Base-by-base conservation (phyloP, 2,888 invertebrate genomes). In the Thymelicus acteon region DNA sequence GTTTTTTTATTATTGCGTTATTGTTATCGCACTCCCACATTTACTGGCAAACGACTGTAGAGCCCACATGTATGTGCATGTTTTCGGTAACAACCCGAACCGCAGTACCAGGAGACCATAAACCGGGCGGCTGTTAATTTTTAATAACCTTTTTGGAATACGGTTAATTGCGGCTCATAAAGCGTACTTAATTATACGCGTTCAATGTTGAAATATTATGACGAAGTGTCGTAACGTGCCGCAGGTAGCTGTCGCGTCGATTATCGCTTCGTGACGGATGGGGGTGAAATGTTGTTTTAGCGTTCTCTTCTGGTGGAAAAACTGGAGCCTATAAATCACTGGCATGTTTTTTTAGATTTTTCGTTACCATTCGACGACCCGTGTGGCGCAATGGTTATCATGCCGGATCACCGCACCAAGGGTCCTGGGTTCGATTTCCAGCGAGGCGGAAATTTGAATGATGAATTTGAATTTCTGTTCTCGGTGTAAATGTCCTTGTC, bases 191-290 rank as follows among this genome's bases (percentile, higher is more conserved):
- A 78, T 80, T 80, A 77, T 73, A 63, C 76, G 72, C 75, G 71
- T 76, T 78, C 74, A 73, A 78, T 76, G 76, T 67, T 78, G 71
- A 80, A 80, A 79, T 79, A 80, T 80, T 78, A 79, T 74, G 77
- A 75, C 73, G 64, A 60, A 75, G 71, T 72, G 73, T 73, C 73
- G 69, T 73, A 39, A 19, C 15, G 67, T 48, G 54, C 52, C 61
- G 60, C 48, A 58, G 60, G 57, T 58, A 31, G 44, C 65, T 10
- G 52, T 64, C 19, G 66, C 48, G 47, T 24, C 64, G 52, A 52
- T 64, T 39, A 44, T 54, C 54, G 54, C 54, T 37, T 40, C 44
- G 54, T 57, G 44, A 57, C 10, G 40, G 40, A 57, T 65, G 24
- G 15, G 19, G 64, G 7, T 60, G 47, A 47, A 13, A 24, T 13